Evolutionary conservation across 2,797 vertebrate species (phyloP), one percentile per base, ranked within the genome.

Genomic region (Lophius americanus): DNA sequence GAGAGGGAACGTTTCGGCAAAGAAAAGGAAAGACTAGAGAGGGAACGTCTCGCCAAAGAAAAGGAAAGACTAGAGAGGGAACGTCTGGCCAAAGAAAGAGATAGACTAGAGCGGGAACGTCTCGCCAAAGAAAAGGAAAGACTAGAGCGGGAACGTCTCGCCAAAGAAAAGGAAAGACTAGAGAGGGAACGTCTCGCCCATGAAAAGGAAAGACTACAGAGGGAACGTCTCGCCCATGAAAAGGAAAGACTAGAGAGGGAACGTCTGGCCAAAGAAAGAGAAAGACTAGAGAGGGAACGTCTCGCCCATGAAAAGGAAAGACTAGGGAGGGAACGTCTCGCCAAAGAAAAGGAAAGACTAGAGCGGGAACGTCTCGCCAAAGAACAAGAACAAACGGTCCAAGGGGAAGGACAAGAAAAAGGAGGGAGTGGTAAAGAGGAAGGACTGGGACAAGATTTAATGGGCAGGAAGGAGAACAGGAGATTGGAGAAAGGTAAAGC

Each of bases 1-100:
- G 65, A 62, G 14, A 54, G 5, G 0, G 68, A 64, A 23, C 0
- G 53, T 0, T 0, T 42, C 0, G 54, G 23, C 0, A 64, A 36
- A 1, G 69, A 65, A 2, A 44, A 7, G 4, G 52, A 74, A 10
- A 51, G 11, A 9, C 12, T 33, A 1, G 41, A n/a, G n/a, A 3
- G 5, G 10, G 39, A 9, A 23, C 23, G 23, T 2, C 23, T 23
- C 23, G 23, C 23, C 23, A 23, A 23, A 23, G 23, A 23, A 23
- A 23, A 23, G 23, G 23, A 23, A 23, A 23, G 23, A 23, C 23
- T 23, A 23, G 23, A 23, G 23, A 23, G 23, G 23, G 23, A 23
- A 23, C 23, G 23, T 2, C 23, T 23, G 1, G 23, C 23, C 23
- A 23, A 23, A 23, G 23, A 23, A 23, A 23, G 2, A 2, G 23